Evolutionary conservation across 2,797 vertebrate species (phyloP).

Genomic region (Pelochelys cantorii): DNA sequence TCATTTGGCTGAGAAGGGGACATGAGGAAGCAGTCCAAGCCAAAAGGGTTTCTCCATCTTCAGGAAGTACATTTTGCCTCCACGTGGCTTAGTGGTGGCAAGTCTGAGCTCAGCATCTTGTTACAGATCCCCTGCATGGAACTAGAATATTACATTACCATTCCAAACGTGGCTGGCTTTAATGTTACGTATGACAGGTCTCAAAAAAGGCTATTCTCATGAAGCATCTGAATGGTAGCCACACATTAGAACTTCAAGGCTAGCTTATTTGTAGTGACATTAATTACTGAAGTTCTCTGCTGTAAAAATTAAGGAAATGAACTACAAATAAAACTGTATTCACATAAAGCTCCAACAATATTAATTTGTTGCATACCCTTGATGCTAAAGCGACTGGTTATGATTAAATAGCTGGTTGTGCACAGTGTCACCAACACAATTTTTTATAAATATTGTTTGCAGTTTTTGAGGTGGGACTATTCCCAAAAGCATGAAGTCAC

Average conservation of each 20-base stretch:
- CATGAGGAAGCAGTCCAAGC: too few relatives aligned
- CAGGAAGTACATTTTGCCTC: too few relatives aligned
- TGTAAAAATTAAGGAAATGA: neutral
- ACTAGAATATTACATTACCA: neutral
- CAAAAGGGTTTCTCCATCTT: too few relatives aligned
- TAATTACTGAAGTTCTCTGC: neutral
- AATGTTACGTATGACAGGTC: neutral
- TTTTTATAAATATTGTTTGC: neutral
- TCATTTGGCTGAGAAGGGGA: too few relatives aligned
- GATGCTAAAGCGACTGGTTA: neutral
- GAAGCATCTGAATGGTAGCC: neutral
- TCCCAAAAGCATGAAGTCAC: neutral
- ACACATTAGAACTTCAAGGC: neutral
- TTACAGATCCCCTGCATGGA: neutral
- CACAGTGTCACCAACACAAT: neutral
- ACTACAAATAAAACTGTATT: neutral
- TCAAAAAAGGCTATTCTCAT: neutral
- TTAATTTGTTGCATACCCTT: neutral
- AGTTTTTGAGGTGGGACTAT: neutral
- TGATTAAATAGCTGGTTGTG: neutral
- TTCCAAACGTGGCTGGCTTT: neutral
- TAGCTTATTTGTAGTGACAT: neutral
- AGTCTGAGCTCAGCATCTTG: neutral
- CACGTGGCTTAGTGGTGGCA: too few relatives aligned
- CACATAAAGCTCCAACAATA: neutral